phyloP scores from a whole-genome alignment of 1,140 invertebrate genomes.

The Pogonognathellus flavescens region DNA sequence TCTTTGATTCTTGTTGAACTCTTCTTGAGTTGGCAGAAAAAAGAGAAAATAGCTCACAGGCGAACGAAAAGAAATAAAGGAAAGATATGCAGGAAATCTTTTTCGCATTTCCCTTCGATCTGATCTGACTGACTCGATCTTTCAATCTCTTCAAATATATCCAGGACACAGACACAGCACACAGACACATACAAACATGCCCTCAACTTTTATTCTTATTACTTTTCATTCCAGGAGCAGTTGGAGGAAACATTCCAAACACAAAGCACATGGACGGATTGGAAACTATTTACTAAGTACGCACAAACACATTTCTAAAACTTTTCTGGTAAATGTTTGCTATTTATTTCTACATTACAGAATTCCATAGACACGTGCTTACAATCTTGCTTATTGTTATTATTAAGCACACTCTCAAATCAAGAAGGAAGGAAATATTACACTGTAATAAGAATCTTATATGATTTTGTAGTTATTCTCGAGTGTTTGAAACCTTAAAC shows the following conservation, averaged over 20 bases:
- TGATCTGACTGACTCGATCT: constrained; percentile 38
- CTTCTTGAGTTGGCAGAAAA: constrained; percentile 22
- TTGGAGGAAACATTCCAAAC: neutral
- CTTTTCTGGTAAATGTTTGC: constrained; percentile 5
- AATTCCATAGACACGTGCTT: neutral
- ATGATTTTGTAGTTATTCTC: no score
- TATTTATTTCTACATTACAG: neutral
- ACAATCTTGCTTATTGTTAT: no score
- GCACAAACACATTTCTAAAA: neutral
- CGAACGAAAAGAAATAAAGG: constrained; percentile 44
- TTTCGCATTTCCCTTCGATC: constrained; percentile 22
- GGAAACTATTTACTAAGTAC: neutral
- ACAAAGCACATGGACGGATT: neutral
- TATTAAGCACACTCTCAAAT: no score
- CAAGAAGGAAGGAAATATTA: no score
- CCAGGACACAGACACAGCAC: constrained; percentile 12
- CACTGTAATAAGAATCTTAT: no score
- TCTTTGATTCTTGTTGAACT: constrained; percentile 20
- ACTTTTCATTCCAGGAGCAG: constrained; percentile 28
- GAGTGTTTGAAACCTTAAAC: no score
- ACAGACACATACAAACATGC: constrained; percentile 17
- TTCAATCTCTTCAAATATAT: constrained; percentile 43
- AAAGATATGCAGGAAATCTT: constrained; percentile 47
- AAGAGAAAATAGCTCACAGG: constrained; percentile 37
- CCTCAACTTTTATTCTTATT: constrained; percentile 31